Percentiles rank a stretch among this genome's conserved stretches.
Evolutionary conservation across 1,140 invertebrate genomes (phyloP).

Genomic region (Drosophila burlai): DNA sequence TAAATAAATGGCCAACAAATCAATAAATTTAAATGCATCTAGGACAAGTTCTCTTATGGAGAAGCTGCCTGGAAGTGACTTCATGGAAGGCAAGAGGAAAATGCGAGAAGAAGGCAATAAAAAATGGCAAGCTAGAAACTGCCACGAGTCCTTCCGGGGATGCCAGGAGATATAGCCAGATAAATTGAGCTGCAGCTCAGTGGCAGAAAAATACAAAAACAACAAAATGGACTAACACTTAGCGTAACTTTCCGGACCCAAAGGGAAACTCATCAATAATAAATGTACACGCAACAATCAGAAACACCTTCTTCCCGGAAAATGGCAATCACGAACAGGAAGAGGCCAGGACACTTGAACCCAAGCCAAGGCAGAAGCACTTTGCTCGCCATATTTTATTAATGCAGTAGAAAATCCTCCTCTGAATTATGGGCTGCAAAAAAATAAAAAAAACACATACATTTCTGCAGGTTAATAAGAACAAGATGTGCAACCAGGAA

Average conservation of each 20-base stretch:
- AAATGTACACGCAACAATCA: constrained; percentile 46
- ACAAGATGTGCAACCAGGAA: constrained; percentile 20
- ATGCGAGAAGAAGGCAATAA: constrained; percentile 4
- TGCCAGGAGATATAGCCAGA: neutral
- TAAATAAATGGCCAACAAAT: constrained; percentile 32
- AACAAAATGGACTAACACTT: constrained; percentile 20
- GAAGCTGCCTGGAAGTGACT: constrained; percentile 32
- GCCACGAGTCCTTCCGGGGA: constrained; percentile 8
- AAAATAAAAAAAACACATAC: neutral
- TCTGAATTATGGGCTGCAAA: constrained; percentile 43
- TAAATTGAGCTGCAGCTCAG: constrained; percentile 25
- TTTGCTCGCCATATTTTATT: constrained; percentile 66
- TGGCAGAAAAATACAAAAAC: neutral
- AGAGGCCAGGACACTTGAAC: constrained; percentile 10
- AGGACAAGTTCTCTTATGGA: constrained; percentile 8
- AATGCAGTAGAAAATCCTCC: constrained; percentile 46
- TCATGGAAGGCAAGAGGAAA: constrained; percentile 3
- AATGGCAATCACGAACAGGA: constrained; percentile 26
- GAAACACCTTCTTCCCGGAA: constrained; percentile 23
- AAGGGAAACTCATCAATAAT: constrained; percentile 29
- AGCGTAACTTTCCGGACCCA: constrained; percentile 1
- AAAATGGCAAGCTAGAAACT: constrained; percentile 22
- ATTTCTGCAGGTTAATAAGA: constrained; percentile 22
- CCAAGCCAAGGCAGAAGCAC: constrained; percentile 12
- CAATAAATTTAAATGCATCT: constrained; percentile 64